These are phyloP conservation scores for Opisthocomus hoazin DNA, from an alignment of 2,113 vertebrate species.

Conservation along the genomic window DNA sequence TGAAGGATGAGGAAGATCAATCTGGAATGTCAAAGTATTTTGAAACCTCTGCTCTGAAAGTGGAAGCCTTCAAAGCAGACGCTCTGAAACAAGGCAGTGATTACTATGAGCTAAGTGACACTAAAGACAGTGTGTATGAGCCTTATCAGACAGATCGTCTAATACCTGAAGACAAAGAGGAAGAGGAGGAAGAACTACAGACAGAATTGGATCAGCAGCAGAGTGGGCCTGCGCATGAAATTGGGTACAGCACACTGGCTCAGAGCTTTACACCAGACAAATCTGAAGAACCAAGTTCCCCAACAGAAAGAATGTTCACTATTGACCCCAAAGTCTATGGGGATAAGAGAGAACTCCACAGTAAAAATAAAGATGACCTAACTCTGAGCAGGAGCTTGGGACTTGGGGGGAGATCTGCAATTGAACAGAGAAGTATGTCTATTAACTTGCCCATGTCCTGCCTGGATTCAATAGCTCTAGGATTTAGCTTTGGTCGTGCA, in stretches of 20 bases:
- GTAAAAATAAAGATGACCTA: conserved; percentile 89
- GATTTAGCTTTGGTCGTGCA: conserved; percentile 84
- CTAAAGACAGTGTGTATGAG: conserved; percentile 73
- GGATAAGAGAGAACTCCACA: conserved; percentile 78
- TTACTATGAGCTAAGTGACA: conserved; percentile 93
- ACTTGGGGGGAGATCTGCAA: conserved; percentile 84
- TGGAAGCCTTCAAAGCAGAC: conserved; percentile 70
- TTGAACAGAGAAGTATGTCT: conserved; percentile 97
- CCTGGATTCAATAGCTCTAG: conserved; percentile 83
- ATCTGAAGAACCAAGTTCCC: conserved; percentile 70
- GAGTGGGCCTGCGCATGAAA: conserved; percentile 66
- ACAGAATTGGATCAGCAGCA: conserved; percentile 36
- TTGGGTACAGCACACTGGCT: conserved; percentile 84
- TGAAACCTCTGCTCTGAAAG: conserved; percentile 91
- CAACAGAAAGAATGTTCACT: conserved; percentile 78
- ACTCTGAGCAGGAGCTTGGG: conserved; percentile 90
- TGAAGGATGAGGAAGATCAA: conserved; percentile 77
- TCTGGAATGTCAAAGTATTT: conserved; percentile 98
- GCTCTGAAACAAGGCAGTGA: conserved; percentile 77
- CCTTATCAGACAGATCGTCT: conserved; percentile 41
- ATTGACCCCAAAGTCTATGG: conserved; percentile 80
- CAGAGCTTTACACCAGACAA: conserved; percentile 73
- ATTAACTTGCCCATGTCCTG: conserved; percentile 94
- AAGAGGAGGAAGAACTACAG: conserved; percentile 54
- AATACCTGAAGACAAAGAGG: conserved; percentile 56